Conservation (phyloP, 1,140 invertebrate species). For the Leptestheria dahalacensis region DNA sequence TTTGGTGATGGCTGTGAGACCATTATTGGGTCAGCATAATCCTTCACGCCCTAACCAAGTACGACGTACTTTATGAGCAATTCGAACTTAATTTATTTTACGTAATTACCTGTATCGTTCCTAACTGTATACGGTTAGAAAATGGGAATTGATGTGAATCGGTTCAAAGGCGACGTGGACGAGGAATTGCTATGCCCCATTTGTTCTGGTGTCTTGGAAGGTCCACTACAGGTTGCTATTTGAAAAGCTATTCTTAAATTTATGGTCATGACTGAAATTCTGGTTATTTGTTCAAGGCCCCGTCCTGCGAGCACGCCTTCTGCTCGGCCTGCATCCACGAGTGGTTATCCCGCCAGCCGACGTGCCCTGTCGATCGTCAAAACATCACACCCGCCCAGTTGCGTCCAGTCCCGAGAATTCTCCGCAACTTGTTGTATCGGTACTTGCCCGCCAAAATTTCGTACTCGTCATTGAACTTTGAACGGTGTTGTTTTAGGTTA, state of each 20-base stretch:
- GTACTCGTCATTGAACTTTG: not conserved
- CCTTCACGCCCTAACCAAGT: too few species aligned
- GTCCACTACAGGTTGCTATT: constrained; percentile 84
- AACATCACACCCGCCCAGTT: constrained; percentile 70
- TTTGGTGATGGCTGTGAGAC: too few species aligned
- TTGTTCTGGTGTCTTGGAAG: constrained; percentile 76
- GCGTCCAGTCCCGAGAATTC: constrained; percentile 75
- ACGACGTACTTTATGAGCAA: too few species aligned
- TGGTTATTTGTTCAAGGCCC: constrained; percentile 49
- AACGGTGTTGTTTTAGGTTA: constrained; percentile 37
- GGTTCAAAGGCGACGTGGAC: constrained; percentile 80
- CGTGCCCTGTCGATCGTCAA: constrained; percentile 83
- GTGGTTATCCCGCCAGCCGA: constrained; percentile 81
- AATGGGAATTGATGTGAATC: constrained; percentile 81
- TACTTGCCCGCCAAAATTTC: constrained; percentile 22
- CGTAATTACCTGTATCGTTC: too few species aligned
- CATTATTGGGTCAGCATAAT: too few species aligned
- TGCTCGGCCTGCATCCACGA: constrained; percentile 84
- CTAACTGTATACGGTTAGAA: too few species aligned
- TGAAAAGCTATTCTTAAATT: constrained; percentile 20
- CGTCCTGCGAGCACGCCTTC: constrained; percentile 89
- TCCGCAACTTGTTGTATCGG: constrained; percentile 75
- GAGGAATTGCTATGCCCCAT: constrained; percentile 84
- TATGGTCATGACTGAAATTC: not conserved
- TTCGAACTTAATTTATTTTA: too few species aligned